Percentiles rank a stretch among this genome's conserved stretches.
Conservation (phyloP, 2,888 invertebrate genomes). For the Leucoptera coffeella region DNA sequence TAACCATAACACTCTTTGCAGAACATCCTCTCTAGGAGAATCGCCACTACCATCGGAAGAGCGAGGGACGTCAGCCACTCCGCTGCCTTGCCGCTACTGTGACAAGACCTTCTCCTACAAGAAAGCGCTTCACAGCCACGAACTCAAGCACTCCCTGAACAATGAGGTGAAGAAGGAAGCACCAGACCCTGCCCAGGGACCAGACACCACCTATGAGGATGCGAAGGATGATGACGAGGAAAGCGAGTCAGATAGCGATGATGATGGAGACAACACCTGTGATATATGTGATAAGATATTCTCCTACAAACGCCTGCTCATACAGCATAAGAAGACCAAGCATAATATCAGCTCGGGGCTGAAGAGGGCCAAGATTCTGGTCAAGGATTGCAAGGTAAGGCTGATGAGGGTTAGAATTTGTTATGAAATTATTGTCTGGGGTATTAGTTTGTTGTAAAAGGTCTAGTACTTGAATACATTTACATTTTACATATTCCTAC, state of each 20-base stretch:
- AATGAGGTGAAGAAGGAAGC: conserved; percentile 21
- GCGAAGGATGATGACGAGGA: conserved; percentile 13
- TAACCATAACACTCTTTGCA: no score
- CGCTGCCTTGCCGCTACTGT: conserved; percentile 28
- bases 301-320: conserved; percentile 29
- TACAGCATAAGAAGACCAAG: conserved; percentile 37
- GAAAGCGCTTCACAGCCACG: conserved; percentile 21
- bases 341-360: conserved; percentile 36
- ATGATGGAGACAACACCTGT: conserved; percentile 27
- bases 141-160: conserved; percentile 13
- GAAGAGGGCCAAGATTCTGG: conserved; percentile 30
- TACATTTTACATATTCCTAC: no score
- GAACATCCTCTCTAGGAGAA: no score
- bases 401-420: no score
- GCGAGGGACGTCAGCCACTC: no score
- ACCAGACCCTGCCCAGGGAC: conserved; percentile 11
- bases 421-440: no score
- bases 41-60: no score
- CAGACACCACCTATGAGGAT: neutral
- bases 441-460: no score
- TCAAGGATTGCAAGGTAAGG: conserved; percentile 38
- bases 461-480: no score
- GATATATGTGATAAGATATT: conserved; percentile 45
- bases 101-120: conserved; percentile 33
- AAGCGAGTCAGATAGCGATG: conserved; percentile 26